phyloP scores from a whole-genome alignment of 1,140 invertebrate genomes.

The Drusus annulatus region DNA sequence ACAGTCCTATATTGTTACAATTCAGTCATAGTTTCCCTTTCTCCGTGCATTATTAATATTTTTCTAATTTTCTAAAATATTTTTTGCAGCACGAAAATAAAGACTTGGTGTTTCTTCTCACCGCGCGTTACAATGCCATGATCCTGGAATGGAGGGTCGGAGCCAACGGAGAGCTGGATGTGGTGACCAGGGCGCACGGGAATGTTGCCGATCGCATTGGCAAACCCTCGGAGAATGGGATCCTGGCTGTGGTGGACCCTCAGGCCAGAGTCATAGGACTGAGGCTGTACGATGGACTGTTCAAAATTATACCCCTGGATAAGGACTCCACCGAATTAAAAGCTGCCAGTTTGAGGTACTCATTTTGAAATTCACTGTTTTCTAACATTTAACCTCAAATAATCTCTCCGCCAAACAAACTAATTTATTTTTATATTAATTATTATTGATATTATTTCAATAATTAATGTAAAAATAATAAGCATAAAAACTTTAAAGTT shows the following conservation, averaged over 20 bases:
- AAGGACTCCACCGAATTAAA: constrained; percentile 94
- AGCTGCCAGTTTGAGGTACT: constrained; percentile 91
- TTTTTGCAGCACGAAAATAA: constrained; percentile 90
- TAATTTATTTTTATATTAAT: no score
- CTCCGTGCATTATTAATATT: no score
- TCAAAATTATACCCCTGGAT: constrained; percentile 96
- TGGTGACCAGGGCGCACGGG: constrained; percentile 96
- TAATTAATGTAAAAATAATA: no score
- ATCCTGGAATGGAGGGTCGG: constrained; percentile 90
- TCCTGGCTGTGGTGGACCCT: constrained; percentile 96
- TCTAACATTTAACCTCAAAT: no score
- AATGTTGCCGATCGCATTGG: constrained; percentile 94
- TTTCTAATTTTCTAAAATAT: neutral
- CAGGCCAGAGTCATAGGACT: constrained; percentile 95
- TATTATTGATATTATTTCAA: no score
- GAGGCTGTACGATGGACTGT: constrained; percentile 95
- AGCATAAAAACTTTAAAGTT: no score
- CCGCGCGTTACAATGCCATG: constrained; percentile 96
- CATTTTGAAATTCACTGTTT: no score
- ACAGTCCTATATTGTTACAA: no score
- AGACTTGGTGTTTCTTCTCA: constrained; percentile 95
- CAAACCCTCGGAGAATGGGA: constrained; percentile 93
- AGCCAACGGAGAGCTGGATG: constrained; percentile 84
- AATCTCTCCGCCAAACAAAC: no score
- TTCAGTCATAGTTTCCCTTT: no score